Conservation (phyloP, 2,113 vertebrate species). For the Salvelinus sp. region DNA sequence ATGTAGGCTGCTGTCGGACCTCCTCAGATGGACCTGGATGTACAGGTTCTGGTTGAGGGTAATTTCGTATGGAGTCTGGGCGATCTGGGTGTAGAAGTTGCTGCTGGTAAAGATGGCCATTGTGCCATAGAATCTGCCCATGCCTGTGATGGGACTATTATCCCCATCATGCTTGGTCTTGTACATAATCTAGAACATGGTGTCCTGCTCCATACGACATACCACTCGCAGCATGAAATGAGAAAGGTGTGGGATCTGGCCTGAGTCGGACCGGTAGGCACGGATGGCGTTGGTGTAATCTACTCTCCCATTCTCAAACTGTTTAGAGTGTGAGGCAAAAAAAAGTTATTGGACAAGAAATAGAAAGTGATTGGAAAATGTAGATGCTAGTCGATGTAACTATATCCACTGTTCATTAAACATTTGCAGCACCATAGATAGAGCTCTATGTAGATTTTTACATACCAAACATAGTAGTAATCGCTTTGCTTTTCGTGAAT, state of each 20-base stretch:
- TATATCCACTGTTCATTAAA: not conserved
- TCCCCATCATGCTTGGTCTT: conserved; percentile 27
- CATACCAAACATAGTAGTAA: not conserved
- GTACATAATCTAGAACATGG: conserved; percentile 77
- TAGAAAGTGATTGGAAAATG: not conserved
- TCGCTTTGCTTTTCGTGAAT: not conserved
- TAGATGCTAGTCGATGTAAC: not conserved
- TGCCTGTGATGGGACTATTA: conserved; percentile 54
- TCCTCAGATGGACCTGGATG: conserved; percentile 70
- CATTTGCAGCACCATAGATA: not conserved
- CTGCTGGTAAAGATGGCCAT: conserved; percentile 78
- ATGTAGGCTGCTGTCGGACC: conserved; percentile 62
- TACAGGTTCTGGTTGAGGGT: conserved; percentile 79
- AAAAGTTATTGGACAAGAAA: not conserved
- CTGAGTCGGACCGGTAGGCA: conserved; percentile 23
- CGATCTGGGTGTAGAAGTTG: conserved; percentile 67
- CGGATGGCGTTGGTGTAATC: conserved; percentile 75
- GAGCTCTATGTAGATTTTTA: not conserved
- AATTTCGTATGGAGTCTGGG: conserved; percentile 70
- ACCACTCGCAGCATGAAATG: conserved; percentile 64
- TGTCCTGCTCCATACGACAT: conserved; percentile 81
- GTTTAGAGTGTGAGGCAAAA: conserved; percentile 18
- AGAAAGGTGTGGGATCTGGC: conserved; percentile 72
- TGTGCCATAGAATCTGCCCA: conserved; percentile 76
- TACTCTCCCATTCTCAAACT: conserved; percentile 72